A percentile compares a stretch with the other conserved stretches of the same genome.
These are phyloP conservation scores for Lepidothrix coronata DNA, from an alignment of 2,113 vertebrate species.

Conservation along the genomic window DNA sequence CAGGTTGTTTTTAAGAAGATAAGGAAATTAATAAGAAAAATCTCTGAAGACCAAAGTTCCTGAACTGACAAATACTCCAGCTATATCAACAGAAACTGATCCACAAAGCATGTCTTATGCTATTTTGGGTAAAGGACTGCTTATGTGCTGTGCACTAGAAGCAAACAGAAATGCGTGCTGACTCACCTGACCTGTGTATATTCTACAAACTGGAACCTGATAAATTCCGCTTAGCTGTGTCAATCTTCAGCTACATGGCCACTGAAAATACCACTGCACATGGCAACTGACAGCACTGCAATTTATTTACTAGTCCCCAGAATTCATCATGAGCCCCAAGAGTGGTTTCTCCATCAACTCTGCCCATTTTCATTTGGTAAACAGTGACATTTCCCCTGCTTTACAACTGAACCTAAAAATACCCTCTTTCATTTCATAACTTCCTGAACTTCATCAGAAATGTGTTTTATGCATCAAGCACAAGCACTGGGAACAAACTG, in stretches of 20 bases:
- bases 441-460: background rate
- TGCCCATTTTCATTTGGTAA: background rate
- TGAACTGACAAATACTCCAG: background rate
- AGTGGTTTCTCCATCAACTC: background rate
- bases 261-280: background rate
- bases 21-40: background rate
- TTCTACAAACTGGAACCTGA: background rate
- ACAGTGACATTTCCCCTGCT: background rate
- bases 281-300: background rate
- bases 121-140: background rate
- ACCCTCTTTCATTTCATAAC: background rate
- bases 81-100: background rate
- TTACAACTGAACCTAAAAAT: background rate
- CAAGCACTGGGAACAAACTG: background rate
- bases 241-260: background rate
- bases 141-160: background rate
- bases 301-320: background rate
- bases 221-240: background rate
- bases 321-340: background rate
- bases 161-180: background rate
- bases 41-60: background rate
- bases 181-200: background rate
- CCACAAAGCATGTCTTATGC: background rate
- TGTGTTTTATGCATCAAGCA: background rate
- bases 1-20: background rate